Evolutionary conservation across 2,797 vertebrate genomes (phyloP).

Genomic region (Xerus rutilus): DNA sequence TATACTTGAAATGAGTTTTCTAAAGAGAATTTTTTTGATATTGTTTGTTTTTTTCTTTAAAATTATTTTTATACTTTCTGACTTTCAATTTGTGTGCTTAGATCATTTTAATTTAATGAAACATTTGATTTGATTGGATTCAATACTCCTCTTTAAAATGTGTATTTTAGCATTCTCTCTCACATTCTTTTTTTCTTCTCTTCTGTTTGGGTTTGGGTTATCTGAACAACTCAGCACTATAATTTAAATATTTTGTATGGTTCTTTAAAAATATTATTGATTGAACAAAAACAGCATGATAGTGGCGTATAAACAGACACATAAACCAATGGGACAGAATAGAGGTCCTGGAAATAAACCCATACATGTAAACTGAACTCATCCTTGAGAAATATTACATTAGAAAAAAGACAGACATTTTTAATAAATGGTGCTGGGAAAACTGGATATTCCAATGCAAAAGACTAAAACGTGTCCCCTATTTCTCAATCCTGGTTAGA

Average conservation of each 20-base stretch:
- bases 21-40: not conserved
- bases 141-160: not conserved
- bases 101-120: not conserved
- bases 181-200: not conserved
- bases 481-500: no score
- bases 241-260: not conserved
- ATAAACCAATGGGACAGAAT: no score
- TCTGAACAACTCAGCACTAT: not conserved
- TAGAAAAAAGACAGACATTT: no score
- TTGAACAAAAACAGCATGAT: no score
- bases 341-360: no score
- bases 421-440: no score
- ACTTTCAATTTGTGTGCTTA: not conserved
- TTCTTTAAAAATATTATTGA: not conserved
- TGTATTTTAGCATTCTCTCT: not conserved
- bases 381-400: no score
- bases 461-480: no score
- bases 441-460: no score
- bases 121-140: not conserved
- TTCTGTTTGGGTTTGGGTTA: not conserved
- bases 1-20: not conserved
- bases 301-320: no score
- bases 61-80: not conserved
- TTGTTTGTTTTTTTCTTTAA: not conserved
- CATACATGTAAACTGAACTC: no score